phyloP scores from a whole-genome alignment of 1,140 invertebrate genomes.

The Rhysida immarginata region DNA sequence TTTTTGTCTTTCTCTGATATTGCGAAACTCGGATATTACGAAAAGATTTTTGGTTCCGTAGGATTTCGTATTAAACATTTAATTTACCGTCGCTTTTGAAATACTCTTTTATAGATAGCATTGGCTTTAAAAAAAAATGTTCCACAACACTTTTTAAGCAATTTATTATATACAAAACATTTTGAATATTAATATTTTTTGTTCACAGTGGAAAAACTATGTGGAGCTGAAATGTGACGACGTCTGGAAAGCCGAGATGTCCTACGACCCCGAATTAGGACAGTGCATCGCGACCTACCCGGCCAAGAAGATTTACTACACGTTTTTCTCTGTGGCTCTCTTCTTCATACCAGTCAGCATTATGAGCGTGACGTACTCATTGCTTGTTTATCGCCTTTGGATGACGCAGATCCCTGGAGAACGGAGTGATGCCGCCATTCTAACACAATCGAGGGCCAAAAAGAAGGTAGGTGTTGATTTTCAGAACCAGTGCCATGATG shows the following conservation, averaged over 20 bases:
- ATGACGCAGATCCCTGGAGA: conserved; percentile 19
- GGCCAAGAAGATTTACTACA: conserved; percentile 28
- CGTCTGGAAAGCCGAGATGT: conserved; percentile 14
- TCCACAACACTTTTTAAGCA: too few relatives aligned
- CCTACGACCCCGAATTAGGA: conserved; percentile 8
- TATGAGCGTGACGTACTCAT: conserved; percentile 30
- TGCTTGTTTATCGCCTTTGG: conserved; percentile 30
- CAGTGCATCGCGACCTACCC: conserved; percentile 16
- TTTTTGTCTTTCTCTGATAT: too few relatives aligned
- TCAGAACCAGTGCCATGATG: too few relatives aligned
- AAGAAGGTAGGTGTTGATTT: too few relatives aligned
- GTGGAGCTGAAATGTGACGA: conserved; percentile 13
- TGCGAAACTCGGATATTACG: too few relatives aligned
- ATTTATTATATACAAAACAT: too few relatives aligned
- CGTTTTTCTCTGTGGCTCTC: conserved; percentile 28
- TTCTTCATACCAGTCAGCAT: conserved; percentile 33
- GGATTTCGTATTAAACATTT: too few relatives aligned
- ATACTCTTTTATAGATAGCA: too few relatives aligned
- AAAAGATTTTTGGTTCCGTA: too few relatives aligned
- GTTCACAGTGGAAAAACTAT: conserved; percentile 16
- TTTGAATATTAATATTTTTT: too few relatives aligned
- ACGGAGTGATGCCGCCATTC: conserved; percentile 14
- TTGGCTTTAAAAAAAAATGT: too few relatives aligned
- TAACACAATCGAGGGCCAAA: conserved; percentile 18
- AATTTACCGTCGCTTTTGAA: too few relatives aligned